Evolutionary conservation across 2,797 vertebrate genomes (phyloP).

Genomic region (Chelon labrosus): DNA sequence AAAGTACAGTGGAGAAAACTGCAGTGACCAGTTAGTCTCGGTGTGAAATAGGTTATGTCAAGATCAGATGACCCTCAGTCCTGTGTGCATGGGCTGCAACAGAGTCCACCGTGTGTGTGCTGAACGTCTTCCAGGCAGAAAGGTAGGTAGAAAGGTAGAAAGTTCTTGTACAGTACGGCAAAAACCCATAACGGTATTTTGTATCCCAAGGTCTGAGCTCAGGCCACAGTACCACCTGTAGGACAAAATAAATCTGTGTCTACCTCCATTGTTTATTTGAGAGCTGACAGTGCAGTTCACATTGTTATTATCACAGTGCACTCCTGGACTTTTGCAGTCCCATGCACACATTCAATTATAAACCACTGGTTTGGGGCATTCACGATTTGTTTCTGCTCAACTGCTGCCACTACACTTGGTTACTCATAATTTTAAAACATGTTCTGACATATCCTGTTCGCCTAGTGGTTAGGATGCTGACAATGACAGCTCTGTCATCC

Average conservation of each 20-base stretch:
- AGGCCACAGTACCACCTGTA: slow-evolving; percentile 18
- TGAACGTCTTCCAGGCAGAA: not conserved
- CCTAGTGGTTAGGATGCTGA: too few relatives aligned
- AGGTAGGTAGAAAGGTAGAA: not conserved
- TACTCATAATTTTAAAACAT: not conserved
- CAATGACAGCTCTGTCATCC: not conserved
- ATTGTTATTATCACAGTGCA: not conserved
- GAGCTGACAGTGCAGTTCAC: slow-evolving; percentile 22
- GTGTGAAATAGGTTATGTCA: slow-evolving; percentile 28
- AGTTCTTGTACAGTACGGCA: not conserved
- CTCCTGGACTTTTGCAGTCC: not conserved
- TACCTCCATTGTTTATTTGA: slow-evolving; percentile 7
- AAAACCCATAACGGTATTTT: slow-evolving; percentile 37
- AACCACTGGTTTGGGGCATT: not conserved
- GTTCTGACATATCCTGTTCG: too few relatives aligned
- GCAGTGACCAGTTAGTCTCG: not conserved
- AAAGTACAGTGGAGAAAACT: not conserved
- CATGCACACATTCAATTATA: not conserved
- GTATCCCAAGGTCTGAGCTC: slow-evolving; percentile 39
- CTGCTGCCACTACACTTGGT: not conserved
- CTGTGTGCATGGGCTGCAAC: slow-evolving; percentile 37
- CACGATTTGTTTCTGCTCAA: not conserved
- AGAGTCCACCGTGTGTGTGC: slow-evolving; percentile 4
- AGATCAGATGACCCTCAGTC: slow-evolving; percentile 17
- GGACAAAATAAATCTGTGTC: slow-evolving; percentile 16